A percentile compares a stretch with the other conserved stretches of the same genome.
Conservation (phyloP, 2,888 invertebrate genomes). For the Melanostoma mellinum region DNA sequence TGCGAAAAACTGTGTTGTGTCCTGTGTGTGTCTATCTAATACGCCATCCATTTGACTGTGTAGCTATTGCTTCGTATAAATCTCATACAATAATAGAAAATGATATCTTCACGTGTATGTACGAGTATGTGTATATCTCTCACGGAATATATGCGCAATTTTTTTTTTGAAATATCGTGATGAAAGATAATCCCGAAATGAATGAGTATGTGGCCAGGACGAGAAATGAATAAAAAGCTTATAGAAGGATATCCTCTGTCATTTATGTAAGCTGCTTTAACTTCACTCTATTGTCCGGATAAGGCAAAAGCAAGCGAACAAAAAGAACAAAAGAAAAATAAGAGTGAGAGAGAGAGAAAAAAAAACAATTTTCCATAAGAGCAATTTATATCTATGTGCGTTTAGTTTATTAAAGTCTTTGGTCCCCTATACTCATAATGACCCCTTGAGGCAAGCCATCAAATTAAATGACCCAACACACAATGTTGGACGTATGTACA, state of each 20-base stretch:
- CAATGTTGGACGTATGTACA: background rate
- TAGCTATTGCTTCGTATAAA: constrained; percentile 6
- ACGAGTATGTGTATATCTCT: constrained; percentile 1
- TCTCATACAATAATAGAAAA: constrained; percentile 4
- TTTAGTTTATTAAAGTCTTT: constrained; percentile 36
- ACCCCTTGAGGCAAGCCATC: constrained; percentile 44
- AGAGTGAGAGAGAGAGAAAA: background rate
- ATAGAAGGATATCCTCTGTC: constrained; percentile 10
- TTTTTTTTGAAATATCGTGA: constrained; percentile 31
- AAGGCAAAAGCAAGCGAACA: background rate
- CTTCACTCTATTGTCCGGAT: background rate
- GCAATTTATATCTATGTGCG: constrained; percentile 19
- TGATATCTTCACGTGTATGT: background rate
- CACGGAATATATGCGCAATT: constrained; percentile 16
- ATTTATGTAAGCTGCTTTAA: constrained; percentile 24
- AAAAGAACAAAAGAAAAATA: background rate
- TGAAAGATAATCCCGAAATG: constrained; percentile 40
- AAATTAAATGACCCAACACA: constrained; percentile 31
- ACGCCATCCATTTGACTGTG: no score
- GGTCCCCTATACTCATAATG: constrained; percentile 7
- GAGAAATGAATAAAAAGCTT: constrained; percentile 22
- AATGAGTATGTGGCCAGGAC: constrained; percentile 9
- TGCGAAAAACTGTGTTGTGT: background rate
- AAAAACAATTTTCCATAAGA: background rate
- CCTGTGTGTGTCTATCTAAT: constrained; percentile 2